Base-by-base conservation (phyloP, 2,888 invertebrate genomes). In the Cheilosia variabilis region DNA sequence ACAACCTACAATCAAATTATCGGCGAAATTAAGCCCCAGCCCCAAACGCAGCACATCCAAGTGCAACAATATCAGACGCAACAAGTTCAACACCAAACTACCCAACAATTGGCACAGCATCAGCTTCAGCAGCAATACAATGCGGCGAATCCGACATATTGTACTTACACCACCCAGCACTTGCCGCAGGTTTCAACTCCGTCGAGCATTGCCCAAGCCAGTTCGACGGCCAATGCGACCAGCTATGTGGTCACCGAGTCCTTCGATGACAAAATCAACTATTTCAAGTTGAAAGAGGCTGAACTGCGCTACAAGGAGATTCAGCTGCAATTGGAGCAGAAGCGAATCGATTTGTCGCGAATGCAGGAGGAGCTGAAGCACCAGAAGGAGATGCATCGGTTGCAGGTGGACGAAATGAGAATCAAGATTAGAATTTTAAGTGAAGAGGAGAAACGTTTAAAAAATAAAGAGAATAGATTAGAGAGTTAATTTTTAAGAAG, bases 331-430 rank as follows among this genome's bases (percentile, higher is more conserved):
- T 87, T 90, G n/a, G 91, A 92, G 79, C 89, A 90, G 52, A 91
- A 91, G 79, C 90, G 90, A 82, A 89, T 92, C 41, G 91, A 92
- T 87, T 79, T 92, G 31, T 89, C 88, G 50, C 90, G 90, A 78
- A 90, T 91, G 47, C 90, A 90, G 87, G 92, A 91, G 50, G 91
- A 92, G 84, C 89, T 92, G 4, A 90, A 91, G 63, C 90, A 92
- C 50, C 88, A 91, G 89, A 90, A 90, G 4, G 92, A 92, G 77
- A 88, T 92, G 71, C 90, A 92, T 88, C 89, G 90, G 0, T 72
- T 92, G 80, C 90, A 90, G 15, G 89, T 91, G 27, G 90, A 91
- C 83, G 92, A 92, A 88, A 89, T 91, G 66, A 89, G 89, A 82
- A 89, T 91, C 89, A 92, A 91, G 87, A 90, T 92, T 76, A 91